A percentile compares a stretch with the other conserved stretches of the same genome.
phyloP scores from a whole-genome alignment of 2,888 invertebrate genomes.

The Mongoloraphidia duomilia region DNA sequence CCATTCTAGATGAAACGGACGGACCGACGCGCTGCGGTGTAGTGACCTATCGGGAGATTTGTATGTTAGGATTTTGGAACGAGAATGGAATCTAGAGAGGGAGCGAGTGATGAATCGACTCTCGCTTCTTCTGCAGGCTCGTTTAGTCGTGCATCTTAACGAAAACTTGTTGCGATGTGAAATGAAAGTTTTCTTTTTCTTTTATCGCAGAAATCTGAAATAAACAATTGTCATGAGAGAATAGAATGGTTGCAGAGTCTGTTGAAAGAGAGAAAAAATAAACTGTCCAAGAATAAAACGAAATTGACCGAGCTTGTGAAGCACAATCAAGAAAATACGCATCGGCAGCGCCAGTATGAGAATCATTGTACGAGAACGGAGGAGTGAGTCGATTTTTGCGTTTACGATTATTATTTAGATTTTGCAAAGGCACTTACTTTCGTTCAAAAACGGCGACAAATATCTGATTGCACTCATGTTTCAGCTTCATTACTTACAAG shows the following conservation, averaged over 20 bases:
- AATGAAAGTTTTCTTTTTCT: constrained; percentile 7
- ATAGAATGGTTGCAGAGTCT: constrained; percentile 39
- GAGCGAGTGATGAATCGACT: constrained; percentile 1
- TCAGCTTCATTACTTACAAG: no score
- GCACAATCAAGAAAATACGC: constrained; percentile 29
- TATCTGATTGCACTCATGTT: no score
- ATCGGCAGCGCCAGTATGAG: constrained; percentile 44
- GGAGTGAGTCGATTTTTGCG: constrained; percentile 27
- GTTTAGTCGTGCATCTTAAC: no score
- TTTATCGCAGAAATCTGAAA: constrained; percentile 36
- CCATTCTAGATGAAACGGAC: no score
- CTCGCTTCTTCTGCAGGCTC: background rate
- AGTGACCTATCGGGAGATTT: background rate
- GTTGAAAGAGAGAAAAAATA: constrained; percentile 38
- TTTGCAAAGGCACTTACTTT: no score
- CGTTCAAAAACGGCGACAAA: no score
- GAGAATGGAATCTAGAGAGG: no score
- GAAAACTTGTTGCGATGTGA: background rate
- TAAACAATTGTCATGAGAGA: constrained; percentile 42
- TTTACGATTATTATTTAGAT: no score
- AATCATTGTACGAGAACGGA: constrained; percentile 45
- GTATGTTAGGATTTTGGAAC: background rate
- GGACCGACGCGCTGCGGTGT: no score
- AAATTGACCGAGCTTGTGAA: constrained; percentile 25
- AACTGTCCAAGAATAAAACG: constrained; percentile 18